These are phyloP conservation scores for Nycticryphes semicollaris DNA, from an alignment of 2,113 vertebrate species.

Conservation along the genomic window DNA sequence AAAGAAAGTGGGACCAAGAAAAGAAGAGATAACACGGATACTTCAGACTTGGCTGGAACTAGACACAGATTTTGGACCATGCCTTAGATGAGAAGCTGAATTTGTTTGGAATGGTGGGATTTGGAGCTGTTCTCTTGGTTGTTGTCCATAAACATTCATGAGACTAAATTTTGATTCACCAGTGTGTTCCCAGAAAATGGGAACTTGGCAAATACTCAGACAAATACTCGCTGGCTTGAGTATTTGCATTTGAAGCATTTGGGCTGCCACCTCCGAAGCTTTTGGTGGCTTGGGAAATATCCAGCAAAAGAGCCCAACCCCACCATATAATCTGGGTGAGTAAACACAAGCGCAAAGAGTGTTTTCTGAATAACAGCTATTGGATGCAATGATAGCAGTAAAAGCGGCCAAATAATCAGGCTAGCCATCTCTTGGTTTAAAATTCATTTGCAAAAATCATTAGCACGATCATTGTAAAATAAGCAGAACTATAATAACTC, in stretches of 20 bases:
- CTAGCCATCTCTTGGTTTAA: constrained; percentile 43
- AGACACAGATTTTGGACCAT: not conserved
- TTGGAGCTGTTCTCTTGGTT: constrained; percentile 36
- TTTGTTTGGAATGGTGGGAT: not conserved
- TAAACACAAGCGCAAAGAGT: constrained; percentile 47
- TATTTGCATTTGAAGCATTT: constrained; percentile 6
- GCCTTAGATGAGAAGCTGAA: not conserved
- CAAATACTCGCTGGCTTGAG: not conserved
- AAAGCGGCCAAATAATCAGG: constrained; percentile 57
- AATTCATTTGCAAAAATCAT: constrained; percentile 59
- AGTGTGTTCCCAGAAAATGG: constrained; percentile 18
- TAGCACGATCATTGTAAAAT: constrained; percentile 47
- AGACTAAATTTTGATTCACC: constrained; percentile 51
- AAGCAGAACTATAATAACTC: constrained; percentile 36
- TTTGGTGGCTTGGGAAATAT: constrained; percentile 29
- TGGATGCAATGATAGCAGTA: not conserved
- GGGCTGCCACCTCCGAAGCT: constrained; percentile 44
- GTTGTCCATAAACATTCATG: constrained; percentile 45
- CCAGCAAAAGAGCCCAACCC: constrained; percentile 28
- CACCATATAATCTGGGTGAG: constrained; percentile 29
- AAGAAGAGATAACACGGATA: not conserved
- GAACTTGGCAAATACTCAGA: constrained; percentile 39
- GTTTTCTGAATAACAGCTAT: constrained; percentile 38
- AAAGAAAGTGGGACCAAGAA: not conserved
- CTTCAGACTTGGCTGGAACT: not conserved